Percentiles rank a stretch among this genome's conserved stretches.
These are phyloP conservation scores for Subacronicta megacephala DNA, from an alignment of 2,888 invertebrate genomes.

Conservation along the genomic window DNA sequence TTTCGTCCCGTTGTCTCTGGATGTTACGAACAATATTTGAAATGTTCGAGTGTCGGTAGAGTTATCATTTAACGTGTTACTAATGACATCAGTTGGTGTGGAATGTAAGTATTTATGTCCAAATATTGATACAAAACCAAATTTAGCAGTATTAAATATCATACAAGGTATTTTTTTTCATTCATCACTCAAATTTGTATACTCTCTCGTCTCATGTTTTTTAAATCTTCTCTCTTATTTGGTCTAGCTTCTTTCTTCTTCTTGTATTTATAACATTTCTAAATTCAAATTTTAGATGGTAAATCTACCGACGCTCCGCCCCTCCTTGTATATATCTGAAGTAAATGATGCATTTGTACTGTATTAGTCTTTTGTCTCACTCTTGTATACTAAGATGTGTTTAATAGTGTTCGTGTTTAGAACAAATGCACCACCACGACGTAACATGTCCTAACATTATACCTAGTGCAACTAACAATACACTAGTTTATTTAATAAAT, in stretches of 20 bases:
- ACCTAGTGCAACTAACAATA: conserved; percentile 80
- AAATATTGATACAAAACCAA: too few species aligned
- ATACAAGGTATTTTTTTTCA: too few species aligned
- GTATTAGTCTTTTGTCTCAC: conserved; percentile 32
- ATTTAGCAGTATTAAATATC: too few species aligned
- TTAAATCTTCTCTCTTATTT: conserved; percentile 11
- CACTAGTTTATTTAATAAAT: conserved; percentile 76
- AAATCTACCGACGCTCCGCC: conserved; percentile 28
- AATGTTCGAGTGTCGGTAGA: conserved; percentile 24
- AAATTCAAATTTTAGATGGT: conserved; percentile 30
- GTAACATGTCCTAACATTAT: conserved; percentile 58
- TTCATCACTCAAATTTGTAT: not conserved
- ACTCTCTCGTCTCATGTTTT: not conserved
- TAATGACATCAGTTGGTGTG: not conserved
- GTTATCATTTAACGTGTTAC: conserved; percentile 29
- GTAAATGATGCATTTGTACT: conserved; percentile 59
- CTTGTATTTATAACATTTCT: conserved; percentile 6
- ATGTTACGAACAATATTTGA: conserved; percentile 32
- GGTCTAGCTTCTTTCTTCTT: conserved; percentile 7
- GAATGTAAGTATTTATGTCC: not conserved
- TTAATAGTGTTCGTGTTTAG: conserved; percentile 18
- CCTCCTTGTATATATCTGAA: conserved; percentile 22
- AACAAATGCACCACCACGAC: conserved; percentile 54
- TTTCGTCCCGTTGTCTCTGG: conserved; percentile 31
- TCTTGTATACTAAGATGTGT: conserved; percentile 11